Evolutionary conservation across 2,888 invertebrate genomes (phyloP).

Genomic region (Tipula vernalis): DNA sequence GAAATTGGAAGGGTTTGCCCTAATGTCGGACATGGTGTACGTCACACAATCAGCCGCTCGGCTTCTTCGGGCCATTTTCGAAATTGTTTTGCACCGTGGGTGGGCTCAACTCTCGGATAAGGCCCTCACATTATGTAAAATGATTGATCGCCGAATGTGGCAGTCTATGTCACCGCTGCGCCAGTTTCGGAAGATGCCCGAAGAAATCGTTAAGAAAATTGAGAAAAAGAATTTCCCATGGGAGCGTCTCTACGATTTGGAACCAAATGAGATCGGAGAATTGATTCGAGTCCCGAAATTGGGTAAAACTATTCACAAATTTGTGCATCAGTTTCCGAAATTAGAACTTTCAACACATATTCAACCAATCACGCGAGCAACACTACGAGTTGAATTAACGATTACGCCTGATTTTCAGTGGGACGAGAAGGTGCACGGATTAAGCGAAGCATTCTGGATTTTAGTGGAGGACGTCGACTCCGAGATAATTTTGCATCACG

Average conservation of each 20-base stretch:
- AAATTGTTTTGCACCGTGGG: constrained; percentile 83
- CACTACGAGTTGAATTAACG: constrained; percentile 87
- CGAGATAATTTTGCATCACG: constrained; percentile 87
- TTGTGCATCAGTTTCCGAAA: constrained; percentile 85
- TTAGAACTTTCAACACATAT: constrained; percentile 93
- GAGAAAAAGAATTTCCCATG: constrained; percentile 96
- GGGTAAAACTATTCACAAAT: constrained; percentile 84
- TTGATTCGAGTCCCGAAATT: constrained; percentile 35
- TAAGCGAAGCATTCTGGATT: constrained; percentile 80
- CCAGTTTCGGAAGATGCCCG: constrained; percentile 95
- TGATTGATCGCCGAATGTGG: constrained; percentile 99
- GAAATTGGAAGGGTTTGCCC: constrained; percentile 94
- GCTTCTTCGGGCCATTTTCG: constrained; percentile 90
- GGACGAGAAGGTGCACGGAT: constrained; percentile 86
- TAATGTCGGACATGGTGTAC: constrained; percentile 99
- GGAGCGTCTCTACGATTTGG: constrained; percentile 90
- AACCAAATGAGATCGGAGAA: constrained; percentile 95
- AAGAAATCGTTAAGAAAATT: constrained; percentile 90
- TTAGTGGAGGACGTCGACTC: constrained; percentile 79
- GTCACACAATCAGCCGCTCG: constrained; percentile 95
- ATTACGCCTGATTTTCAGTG: constrained; percentile 98
- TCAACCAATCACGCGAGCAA: constrained; percentile 91
- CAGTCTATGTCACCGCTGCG: constrained; percentile 96
- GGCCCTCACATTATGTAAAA: constrained; percentile 89
- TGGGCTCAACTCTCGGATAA: constrained; percentile 99